These are phyloP conservation scores for Hemaris fuciformis DNA, from an alignment of 2,888 invertebrate genomes.

Conservation along the genomic window DNA sequence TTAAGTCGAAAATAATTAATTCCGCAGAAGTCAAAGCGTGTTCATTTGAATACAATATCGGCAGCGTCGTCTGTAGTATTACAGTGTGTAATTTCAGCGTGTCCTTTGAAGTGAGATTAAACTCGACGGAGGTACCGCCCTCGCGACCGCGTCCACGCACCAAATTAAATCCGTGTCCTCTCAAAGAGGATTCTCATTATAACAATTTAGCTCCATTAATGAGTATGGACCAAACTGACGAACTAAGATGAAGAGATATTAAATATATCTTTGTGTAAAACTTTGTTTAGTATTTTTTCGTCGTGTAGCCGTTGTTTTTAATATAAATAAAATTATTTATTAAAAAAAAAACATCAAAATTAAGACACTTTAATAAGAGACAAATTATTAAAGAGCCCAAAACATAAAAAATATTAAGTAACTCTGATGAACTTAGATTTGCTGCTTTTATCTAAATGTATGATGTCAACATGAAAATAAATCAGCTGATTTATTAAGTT, in stretches of 20 bases:
- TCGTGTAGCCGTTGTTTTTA: no score
- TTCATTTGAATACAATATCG: conserved; percentile 50
- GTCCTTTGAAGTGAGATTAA: conserved; percentile 79
- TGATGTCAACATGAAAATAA: no score
- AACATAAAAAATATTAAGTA: no score
- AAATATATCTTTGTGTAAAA: conserved; percentile 13
- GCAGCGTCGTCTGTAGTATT: conserved; percentile 27
- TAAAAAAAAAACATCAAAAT: no score
- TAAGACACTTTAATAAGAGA: no score
- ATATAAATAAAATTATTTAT: no score
- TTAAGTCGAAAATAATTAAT: conserved; percentile 47
- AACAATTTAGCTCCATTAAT: conserved; percentile 55
- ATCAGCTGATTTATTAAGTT: no score
- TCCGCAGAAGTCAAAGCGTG: conserved; percentile 36
- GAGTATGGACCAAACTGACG: conserved; percentile 30
- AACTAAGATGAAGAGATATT: conserved; percentile 18
- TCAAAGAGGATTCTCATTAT: conserved; percentile 61
- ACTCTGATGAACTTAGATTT: no score
- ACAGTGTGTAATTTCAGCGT: conserved; percentile 59
- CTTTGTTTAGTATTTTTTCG: no score
- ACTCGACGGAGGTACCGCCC: conserved; percentile 46
- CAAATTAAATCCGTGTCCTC: conserved; percentile 72
- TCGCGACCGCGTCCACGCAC: conserved; percentile 48
- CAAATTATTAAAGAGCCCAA: no score
- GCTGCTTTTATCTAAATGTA: no score